Evolutionary conservation across 30 jellyfish, hydroid and myxozoan genomes (phyloP).

Genomic region (Aurelia coerulea): DNA sequence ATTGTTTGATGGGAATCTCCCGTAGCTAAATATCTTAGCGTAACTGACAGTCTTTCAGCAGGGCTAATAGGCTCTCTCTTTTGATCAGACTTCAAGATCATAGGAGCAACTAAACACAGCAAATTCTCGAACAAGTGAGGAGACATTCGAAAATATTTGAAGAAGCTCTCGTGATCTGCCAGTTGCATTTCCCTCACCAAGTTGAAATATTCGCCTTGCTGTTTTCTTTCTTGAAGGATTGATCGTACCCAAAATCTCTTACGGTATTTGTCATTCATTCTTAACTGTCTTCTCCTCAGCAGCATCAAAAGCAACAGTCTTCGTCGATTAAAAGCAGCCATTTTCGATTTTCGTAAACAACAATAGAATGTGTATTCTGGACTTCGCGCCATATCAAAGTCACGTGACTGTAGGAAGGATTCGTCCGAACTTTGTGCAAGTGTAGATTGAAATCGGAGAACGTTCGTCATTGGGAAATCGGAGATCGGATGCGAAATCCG

Average conservation of each 20-base stretch:
- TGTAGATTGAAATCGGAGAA: too few species aligned
- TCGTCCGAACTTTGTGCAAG: too few species aligned
- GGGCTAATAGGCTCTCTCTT: slow-evolving; percentile 24
- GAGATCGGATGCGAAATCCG: too few species aligned
- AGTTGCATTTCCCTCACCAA: slow-evolving; percentile 41
- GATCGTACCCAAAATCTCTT: slow-evolving; percentile 51
- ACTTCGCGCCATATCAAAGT: too few species aligned
- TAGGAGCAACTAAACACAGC: slow-evolving; percentile 12
- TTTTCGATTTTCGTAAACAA: too few species aligned
- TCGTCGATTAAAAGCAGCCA: too few species aligned
- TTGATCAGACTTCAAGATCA: background rate
- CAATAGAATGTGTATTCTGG: too few species aligned
- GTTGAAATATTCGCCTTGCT: slow-evolving; percentile 37
- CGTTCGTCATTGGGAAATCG: too few species aligned
- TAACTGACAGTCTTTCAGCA: slow-evolving; percentile 39
- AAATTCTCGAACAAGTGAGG: slow-evolving; percentile 10
- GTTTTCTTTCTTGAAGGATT: slow-evolving; percentile 46
- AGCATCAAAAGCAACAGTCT: too few species aligned
- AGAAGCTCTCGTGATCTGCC: slow-evolving; percentile 52
- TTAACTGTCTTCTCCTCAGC: too few species aligned
- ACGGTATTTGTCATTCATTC: too few species aligned
- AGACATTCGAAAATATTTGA: slow-evolving; percentile 48
- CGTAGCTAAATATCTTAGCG: slow-evolving; percentile 47
- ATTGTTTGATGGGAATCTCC: slow-evolving; percentile 40
- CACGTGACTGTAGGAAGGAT: too few species aligned